A percentile compares a stretch with the other conserved stretches of the same genome.
phyloP scores from a whole-genome alignment of 1,140 invertebrate genomes.

The Euwallacea fornicatus region DNA sequence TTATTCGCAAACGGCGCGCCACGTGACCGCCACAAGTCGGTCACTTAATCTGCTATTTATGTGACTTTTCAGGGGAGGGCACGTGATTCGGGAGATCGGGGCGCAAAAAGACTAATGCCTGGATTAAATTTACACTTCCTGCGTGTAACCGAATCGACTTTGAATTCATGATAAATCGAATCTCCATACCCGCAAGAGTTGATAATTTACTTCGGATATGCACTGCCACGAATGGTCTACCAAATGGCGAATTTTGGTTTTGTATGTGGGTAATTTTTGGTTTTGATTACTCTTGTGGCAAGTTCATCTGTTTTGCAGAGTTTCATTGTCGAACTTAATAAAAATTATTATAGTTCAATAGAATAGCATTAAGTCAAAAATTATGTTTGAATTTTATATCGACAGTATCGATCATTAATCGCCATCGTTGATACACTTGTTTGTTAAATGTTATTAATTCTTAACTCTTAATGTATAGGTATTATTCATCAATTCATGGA shows the following conservation, averaged over 20 bases:
- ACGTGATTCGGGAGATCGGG: slow-evolving; percentile 33
- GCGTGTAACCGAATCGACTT: slow-evolving; percentile 34
- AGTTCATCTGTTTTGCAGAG: no score
- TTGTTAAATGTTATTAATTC: no score
- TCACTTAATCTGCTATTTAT: slow-evolving; percentile 56
- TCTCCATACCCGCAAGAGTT: slow-evolving; percentile 1
- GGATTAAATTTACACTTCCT: slow-evolving; percentile 44
- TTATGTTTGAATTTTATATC: no score
- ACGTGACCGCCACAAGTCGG: slow-evolving; percentile 52
- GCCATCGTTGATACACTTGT: no score
- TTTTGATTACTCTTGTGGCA: no score
- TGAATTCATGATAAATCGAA: slow-evolving; percentile 26
- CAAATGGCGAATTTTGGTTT: no score
- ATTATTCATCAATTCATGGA: no score
- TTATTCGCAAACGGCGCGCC: slow-evolving; percentile 37
- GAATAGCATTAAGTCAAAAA: no score
- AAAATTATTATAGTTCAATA: no score
- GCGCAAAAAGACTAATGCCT: slow-evolving; percentile 41
- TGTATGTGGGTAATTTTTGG: not conserved
- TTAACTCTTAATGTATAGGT: no score
- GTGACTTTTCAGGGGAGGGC: slow-evolving; percentile 48
- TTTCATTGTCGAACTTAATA: no score
- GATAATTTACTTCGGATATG: slow-evolving; percentile 17
- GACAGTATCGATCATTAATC: no score
- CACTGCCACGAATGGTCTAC: not conserved